phyloP scores from a whole-genome alignment of 2,888 invertebrate species.

The Byasa hedistus region DNA sequence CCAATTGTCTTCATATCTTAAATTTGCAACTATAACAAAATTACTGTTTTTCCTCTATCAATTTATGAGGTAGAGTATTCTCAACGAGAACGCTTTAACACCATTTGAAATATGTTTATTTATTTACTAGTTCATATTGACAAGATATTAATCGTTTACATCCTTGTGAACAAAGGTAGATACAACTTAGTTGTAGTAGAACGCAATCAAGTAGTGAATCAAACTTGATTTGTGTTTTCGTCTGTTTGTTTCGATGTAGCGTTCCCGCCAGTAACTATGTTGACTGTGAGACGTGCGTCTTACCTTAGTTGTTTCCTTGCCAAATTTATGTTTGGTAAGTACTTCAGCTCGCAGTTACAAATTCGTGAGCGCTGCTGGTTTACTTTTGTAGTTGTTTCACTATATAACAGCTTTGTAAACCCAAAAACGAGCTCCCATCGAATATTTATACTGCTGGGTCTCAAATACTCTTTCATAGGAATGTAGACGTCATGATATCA shows the following conservation, averaged over 20 bases:
- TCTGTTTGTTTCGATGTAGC: conserved; percentile 14
- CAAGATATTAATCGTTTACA: neutral
- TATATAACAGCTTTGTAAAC: neutral
- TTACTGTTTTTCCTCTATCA: no score
- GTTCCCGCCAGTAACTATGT: conserved; percentile 19
- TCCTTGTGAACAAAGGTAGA: neutral
- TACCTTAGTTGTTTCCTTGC: conserved; percentile 22
- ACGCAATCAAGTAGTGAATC: neutral
- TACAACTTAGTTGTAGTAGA: neutral
- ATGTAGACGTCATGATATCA: no score
- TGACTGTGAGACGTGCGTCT: conserved; percentile 19
- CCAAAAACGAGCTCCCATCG: neutral
- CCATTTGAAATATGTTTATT: no score
- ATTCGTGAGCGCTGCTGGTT: conserved; percentile 8
- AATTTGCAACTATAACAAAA: no score
- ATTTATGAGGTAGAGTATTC: no score
- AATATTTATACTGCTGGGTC: no score
- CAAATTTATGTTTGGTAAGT: conserved; percentile 29
- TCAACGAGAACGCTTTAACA: no score
- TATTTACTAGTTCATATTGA: no score
- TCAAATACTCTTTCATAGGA: no score
- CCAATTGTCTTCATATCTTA: no score
- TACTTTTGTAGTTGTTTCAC: neutral
- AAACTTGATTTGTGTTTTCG: conserved; percentile 13
- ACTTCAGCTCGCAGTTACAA: conserved; percentile 18